Evolutionary conservation across 1,140 invertebrate species (phyloP).

Genomic region (Cydia fagiglandana): DNA sequence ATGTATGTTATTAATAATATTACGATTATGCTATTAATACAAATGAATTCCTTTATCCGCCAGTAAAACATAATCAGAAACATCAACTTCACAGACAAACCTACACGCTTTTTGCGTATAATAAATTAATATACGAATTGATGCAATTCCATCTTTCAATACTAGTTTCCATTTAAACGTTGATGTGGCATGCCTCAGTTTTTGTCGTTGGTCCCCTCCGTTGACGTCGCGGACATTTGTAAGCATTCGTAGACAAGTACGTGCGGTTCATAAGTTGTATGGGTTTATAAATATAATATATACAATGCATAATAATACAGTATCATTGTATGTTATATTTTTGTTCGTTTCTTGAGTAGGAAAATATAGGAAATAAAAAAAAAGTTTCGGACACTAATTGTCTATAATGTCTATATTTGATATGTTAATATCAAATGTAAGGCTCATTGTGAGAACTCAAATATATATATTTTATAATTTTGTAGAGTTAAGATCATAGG

Average conservation of each 20-base stretch:
- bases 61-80: background rate
- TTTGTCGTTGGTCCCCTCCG: background rate
- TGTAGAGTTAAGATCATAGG: no score
- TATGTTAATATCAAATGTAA: no score
- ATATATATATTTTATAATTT: no score
- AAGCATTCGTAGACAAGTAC: constrained; percentile 13
- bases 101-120: constrained; percentile 7
- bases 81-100: constrained; percentile 6
- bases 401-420: no score
- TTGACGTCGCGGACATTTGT: background rate
- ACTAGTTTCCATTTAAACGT: constrained; percentile 30
- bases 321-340: background rate
- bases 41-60: background rate
- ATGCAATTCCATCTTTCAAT: constrained; percentile 20
- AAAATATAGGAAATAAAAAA: no score
- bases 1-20: background rate
- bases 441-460: no score
- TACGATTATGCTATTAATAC: background rate
- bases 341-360: no score
- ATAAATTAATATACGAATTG: constrained; percentile 25
- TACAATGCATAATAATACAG: background rate
- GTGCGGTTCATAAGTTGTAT: background rate
- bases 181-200: constrained; percentile 17
- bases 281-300: background rate
- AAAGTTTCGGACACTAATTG: no score